Conservation (phyloP, 2,113 vertebrate species). For the Rhipidura dahli region DNA sequence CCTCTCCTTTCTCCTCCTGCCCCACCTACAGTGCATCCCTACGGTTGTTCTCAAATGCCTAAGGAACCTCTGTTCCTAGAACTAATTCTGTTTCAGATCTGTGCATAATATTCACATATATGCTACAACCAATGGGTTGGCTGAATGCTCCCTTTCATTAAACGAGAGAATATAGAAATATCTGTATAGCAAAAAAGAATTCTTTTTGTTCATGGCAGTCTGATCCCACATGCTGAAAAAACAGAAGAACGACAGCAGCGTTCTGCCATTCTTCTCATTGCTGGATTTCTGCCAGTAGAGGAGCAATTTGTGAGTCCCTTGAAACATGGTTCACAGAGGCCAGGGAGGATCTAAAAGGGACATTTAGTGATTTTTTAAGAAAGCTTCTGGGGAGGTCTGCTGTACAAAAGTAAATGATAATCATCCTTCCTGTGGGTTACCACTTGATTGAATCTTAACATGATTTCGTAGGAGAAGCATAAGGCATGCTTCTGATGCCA, state of each 20-base stretch:
- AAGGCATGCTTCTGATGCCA: neutral
- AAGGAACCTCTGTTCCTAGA: neutral
- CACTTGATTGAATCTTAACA: neutral
- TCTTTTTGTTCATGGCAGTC: neutral
- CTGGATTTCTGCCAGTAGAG: neutral
- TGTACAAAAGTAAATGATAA: neutral
- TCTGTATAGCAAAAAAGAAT: neutral
- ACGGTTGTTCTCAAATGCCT: neutral
- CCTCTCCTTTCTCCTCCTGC: neutral
- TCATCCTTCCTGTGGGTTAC: neutral
- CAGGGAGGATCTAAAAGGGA: neutral
- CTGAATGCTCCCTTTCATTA: neutral
- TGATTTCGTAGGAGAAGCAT: neutral
- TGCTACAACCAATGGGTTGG: neutral
- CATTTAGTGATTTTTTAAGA: rapidly evolving
- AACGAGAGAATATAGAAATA: neutral
- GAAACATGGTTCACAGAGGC: neutral
- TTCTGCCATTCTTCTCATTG: neutral
- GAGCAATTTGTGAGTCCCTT: neutral
- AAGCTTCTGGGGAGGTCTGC: neutral
- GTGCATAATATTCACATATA: neutral
- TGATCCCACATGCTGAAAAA: neutral
- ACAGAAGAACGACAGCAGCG: neutral
- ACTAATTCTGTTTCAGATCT: neutral
- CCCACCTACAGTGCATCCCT: neutral